These are phyloP conservation scores for Lichenostomus cassidix DNA, from an alignment of 2,113 vertebrate genomes.

Conservation along the genomic window DNA sequence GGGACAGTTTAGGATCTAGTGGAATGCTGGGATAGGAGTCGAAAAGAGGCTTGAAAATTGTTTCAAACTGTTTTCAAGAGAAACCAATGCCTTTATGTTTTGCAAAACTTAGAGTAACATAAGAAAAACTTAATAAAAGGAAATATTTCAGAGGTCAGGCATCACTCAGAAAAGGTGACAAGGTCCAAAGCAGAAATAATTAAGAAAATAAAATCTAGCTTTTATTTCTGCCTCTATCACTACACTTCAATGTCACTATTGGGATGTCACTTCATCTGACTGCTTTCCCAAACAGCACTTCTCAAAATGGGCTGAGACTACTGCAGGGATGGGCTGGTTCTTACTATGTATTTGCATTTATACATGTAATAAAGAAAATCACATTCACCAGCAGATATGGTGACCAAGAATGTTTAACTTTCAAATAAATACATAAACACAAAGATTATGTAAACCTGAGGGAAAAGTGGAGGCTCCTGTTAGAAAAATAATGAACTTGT, in stretches of 20 bases:
- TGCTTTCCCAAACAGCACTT: background rate
- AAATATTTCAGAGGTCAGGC: background rate
- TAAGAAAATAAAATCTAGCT: background rate
- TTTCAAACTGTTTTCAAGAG: background rate
- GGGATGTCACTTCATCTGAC: background rate
- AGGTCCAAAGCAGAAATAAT: background rate
- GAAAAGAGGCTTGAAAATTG: background rate
- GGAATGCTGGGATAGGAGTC: accelerated
- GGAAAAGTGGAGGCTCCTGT: background rate
- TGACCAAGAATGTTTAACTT: background rate
- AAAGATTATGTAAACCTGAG: background rate
- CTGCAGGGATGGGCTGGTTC: background rate
- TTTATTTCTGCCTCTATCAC: background rate
- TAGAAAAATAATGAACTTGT: background rate
- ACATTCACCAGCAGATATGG: accelerated
- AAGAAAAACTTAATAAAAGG: background rate
- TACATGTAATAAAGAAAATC: background rate
- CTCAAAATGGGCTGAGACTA: background rate
- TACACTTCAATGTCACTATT: background rate
- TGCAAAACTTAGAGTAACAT: background rate
- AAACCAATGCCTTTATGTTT: background rate
- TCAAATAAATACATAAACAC: background rate
- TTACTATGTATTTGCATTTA: background rate
- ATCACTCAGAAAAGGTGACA: background rate
- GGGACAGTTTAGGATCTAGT: background rate